phyloP scores from a whole-genome alignment of 1,140 invertebrate species.

The Drosophila repletoides region DNA sequence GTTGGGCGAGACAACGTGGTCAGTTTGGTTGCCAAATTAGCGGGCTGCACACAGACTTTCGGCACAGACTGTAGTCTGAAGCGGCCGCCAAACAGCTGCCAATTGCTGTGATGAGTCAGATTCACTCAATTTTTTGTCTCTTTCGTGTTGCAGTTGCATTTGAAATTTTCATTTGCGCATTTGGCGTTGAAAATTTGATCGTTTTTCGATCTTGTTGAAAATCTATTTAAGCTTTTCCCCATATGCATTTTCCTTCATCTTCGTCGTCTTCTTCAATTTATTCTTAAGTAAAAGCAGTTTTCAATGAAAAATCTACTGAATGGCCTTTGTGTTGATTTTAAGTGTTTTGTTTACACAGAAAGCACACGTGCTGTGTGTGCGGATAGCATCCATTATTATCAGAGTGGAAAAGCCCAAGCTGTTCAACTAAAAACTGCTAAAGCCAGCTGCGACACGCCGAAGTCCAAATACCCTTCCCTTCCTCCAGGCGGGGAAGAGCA shows the following conservation, averaged over 20 bases:
- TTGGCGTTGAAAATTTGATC: slow-evolving; percentile 65
- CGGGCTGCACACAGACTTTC: slow-evolving; percentile 53
- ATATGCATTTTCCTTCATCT: not conserved
- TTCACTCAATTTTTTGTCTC: slow-evolving; percentile 21
- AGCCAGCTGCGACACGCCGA: no score
- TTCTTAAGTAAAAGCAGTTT: not conserved
- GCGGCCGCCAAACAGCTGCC: no score
- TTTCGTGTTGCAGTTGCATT: slow-evolving; percentile 22
- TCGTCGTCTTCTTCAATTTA: no score
- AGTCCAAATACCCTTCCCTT: no score
- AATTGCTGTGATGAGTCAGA: slow-evolving; percentile 40
- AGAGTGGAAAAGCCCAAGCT: slow-evolving; percentile 29
- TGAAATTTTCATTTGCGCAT: slow-evolving; percentile 64
- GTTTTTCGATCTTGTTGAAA: slow-evolving; percentile 46
- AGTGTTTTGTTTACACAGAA: not conserved
- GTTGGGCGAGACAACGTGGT: no score
- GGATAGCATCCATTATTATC: no score
- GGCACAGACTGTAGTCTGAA: slow-evolving; percentile 60
- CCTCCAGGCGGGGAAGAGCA: no score
- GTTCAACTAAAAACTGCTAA: no score
- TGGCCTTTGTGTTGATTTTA: not conserved
- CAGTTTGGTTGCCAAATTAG: slow-evolving; percentile 69
- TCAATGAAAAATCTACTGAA: slow-evolving; percentile 29
- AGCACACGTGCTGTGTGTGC: slow-evolving; percentile 46
- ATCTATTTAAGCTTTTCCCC: slow-evolving; percentile 39